Evolutionary conservation across 2,113 vertebrate genomes (phyloP), one percentile per base, ranked within the genome.

Genomic region (Pseudopipra pipra): DNA sequence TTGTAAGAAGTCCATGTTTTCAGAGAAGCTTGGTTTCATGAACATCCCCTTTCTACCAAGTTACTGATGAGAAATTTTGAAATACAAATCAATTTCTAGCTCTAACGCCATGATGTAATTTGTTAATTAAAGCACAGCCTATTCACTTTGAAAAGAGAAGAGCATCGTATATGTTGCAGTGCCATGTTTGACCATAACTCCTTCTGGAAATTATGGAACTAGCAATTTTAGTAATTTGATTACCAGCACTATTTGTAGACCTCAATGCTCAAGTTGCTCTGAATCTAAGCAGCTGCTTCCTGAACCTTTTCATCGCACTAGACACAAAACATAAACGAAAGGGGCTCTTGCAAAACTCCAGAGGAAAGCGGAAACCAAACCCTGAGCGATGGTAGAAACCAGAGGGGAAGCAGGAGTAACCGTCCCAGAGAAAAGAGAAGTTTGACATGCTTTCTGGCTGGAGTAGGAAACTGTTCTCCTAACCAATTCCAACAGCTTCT

Each of bases 261-360:
- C 74, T 52, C 76, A 33, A 20, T 67, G 70, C 47, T 72, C 86
- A 68, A 84, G 30, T 27, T 55, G 28, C 28, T 95, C 66, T 72
- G 67, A 88, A 97, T 73, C 56, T 41, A 51, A 89, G 65, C 92
- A 74, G 65, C 71, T 93, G 80, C 59, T 89, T 94, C 80, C 85
- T 97, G 63, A 76, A 28, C 30, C 35, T 96, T 73, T 71, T 72
- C 75, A 56, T 55, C 3, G 0, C n/a, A 66, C 12, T n/a, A 58
- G 31, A 77, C 33, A n/a, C 23, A 35, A 80, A 76, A 93, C 47
- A 88, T 56, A 94, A 90, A 62, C 2, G 15, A 96, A 83, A 94
- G n/a, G 5, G 24, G 35, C 15, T 85, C 33, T 74, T 82, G 91
- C 78, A 92, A 76, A 92, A 93, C 43, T 33, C 59, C 63, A 83